A percentile compares a stretch with the other conserved stretches of the same genome.
These are phyloP conservation scores for Andrena cerasifolii DNA, from an alignment of 1,140 invertebrate species.

Conservation along the genomic window DNA sequence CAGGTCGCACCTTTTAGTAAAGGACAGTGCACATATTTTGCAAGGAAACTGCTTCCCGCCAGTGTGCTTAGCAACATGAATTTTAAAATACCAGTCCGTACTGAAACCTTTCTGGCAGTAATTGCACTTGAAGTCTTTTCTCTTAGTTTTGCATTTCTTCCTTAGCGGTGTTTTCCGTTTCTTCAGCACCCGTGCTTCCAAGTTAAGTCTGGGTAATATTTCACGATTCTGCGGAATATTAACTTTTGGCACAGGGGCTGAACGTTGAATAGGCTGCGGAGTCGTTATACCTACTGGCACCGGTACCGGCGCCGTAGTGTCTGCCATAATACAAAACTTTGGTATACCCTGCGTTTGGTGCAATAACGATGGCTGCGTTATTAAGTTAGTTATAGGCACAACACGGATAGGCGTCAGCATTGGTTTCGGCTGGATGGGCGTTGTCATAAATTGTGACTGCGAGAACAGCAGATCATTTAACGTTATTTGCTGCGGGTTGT, in stretches of 20 bases:
- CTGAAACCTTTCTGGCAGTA: slow-evolving; percentile 76
- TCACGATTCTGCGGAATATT: background rate
- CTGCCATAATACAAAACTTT: slow-evolving; percentile 77
- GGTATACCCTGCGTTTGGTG: slow-evolving; percentile 77
- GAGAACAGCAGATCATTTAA: slow-evolving; percentile 69
- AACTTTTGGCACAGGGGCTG: slow-evolving; percentile 16
- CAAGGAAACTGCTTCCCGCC: slow-evolving; percentile 73
- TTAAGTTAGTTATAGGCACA: slow-evolving; percentile 77
- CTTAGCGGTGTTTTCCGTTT: slow-evolving; percentile 2
- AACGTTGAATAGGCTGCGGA: slow-evolving; percentile 8
- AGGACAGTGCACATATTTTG: slow-evolving; percentile 70
- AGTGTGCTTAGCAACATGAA: slow-evolving; percentile 76
- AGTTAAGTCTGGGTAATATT: background rate
- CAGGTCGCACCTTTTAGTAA: slow-evolving; percentile 71
- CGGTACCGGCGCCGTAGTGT: slow-evolving; percentile 48
- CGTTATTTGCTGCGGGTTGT: slow-evolving; percentile 53
- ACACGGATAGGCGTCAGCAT: slow-evolving; percentile 74
- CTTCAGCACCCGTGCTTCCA: background rate
- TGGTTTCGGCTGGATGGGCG: slow-evolving; percentile 64
- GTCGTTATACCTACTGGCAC: slow-evolving; percentile 8
- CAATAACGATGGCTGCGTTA: slow-evolving; percentile 75
- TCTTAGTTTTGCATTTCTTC: slow-evolving; percentile 57
- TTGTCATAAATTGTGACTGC: slow-evolving; percentile 53
- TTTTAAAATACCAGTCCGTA: slow-evolving; percentile 79
- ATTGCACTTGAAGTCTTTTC: slow-evolving; percentile 72